A percentile compares a stretch with the other conserved stretches of the same genome.
phyloP scores from a whole-genome alignment of 2,113 vertebrate genomes.

The Erythrocebus patas region DNA sequence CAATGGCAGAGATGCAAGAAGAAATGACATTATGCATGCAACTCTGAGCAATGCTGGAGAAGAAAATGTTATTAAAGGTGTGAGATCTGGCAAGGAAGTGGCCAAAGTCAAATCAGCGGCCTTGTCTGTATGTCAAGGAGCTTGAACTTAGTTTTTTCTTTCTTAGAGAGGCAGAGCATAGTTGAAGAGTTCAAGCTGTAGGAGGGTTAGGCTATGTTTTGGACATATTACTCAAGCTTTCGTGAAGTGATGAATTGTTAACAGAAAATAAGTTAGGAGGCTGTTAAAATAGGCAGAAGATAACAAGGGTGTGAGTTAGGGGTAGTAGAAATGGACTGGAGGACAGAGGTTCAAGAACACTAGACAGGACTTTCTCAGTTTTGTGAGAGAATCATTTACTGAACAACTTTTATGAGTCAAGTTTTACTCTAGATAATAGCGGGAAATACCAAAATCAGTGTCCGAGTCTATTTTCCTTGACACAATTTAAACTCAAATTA shows the following conservation, averaged over 20 bases:
- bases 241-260: fast-evolving
- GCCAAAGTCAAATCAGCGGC: fast-evolving
- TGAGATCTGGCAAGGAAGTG: fast-evolving
- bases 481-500: background rate
- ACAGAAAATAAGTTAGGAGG: background rate
- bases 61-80: too few species aligned
- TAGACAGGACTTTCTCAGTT: background rate
- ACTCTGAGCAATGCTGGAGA: fast-evolving
- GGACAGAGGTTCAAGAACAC: background rate
- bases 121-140: background rate
- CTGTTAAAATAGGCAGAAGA: background rate
- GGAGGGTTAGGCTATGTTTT: background rate
- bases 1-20: fast-evolving
- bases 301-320: background rate
- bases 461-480: background rate
- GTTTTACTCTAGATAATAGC: fast-evolving
- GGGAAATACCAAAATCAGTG: fast-evolving
- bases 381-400: too few species aligned
- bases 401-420: background rate
- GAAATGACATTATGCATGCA: fast-evolving
- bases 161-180: background rate
- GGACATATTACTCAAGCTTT: background rate
- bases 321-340: background rate
- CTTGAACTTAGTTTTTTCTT: background rate
- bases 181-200: background rate